Base-by-base conservation (phyloP, 2,113 vertebrate species). In the Lophura nycthemera region DNA sequence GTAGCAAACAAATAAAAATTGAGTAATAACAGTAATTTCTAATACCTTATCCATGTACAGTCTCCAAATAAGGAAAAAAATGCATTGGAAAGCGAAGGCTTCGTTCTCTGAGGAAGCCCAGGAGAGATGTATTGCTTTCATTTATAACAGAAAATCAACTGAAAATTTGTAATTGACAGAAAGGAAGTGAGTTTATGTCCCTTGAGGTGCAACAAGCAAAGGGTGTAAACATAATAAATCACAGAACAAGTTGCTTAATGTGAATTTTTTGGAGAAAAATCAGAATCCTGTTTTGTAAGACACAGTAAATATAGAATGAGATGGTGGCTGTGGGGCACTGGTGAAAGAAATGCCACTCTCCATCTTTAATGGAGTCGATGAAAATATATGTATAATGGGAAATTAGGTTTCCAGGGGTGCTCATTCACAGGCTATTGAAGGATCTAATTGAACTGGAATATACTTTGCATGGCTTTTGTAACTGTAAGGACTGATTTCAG, bases 21-120 rank as follows among this genome's bases (percentile, higher is more conserved):
- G 93, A 97, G 79, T 93, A 95, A 66, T 95, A 96, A 95, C 52
- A 84, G 13, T 67, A 92, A 96, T 95, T 97, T 95, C 89, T 65
- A 77, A 86, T 94, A 82, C 86, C 50, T 92, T 88, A 61, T 86
- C 76, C 64, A 79, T 14, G 63, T 66, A 61, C 69, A 40, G 72
- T 71, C 3, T 4, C 86, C 73, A 86, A 94, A 93, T 86, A 90
- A 61, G 77, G 63, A 25, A 84, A 79, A 93, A 93, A 82, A 83
- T 52, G 56, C 81, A 27, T 72, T n/a, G 91, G 84, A 80, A 97
- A 82, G 67, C 66, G 61, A 65, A 93, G 79, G n/a, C 81, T 88
- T 40, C 14, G 42, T 77, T 89, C 73, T 86, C 70, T 1, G 3
- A 89, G 76, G 86, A 89, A 93, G 75, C 81, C 83, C 82, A 57